phyloP scores from a whole-genome alignment of 1,140 invertebrate genomes.

The Planococcus citri region DNA sequence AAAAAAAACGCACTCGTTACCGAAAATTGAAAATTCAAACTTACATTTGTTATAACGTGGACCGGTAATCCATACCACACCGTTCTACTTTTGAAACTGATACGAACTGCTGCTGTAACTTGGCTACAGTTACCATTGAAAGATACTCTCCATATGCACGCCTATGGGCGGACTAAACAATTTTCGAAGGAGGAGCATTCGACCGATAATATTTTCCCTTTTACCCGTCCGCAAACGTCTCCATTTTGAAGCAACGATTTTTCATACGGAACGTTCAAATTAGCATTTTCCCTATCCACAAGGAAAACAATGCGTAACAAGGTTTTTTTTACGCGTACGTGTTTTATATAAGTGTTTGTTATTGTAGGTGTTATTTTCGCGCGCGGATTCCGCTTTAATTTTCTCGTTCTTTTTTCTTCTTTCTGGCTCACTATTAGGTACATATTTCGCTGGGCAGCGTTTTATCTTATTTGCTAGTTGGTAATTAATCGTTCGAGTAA shows the following conservation, averaged over 20 bases:
- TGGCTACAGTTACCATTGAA: background rate
- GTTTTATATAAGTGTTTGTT: background rate
- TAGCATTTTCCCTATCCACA: background rate
- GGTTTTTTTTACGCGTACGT: background rate
- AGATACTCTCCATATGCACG: background rate
- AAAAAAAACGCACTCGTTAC: background rate
- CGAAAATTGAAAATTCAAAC: background rate
- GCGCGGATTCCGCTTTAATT: too few relatives aligned
- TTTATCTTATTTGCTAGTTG: too few relatives aligned
- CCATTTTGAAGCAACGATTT: constrained; percentile 3
- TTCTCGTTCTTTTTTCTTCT: too few relatives aligned
- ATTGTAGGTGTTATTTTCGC: background rate
- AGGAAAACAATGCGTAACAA: background rate
- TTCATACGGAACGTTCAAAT: background rate
- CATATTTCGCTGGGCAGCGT: too few relatives aligned
- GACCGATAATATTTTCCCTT: background rate
- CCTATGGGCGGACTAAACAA: background rate
- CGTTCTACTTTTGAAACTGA: background rate
- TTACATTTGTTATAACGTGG: background rate
- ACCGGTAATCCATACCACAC: background rate
- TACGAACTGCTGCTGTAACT: background rate
- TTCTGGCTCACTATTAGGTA: too few relatives aligned
- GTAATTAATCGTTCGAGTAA: too few relatives aligned
- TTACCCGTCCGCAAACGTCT: background rate
- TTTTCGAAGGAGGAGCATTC: background rate